Evolutionary conservation across 2,113 vertebrate genomes (phyloP).

Genomic region (Sapayoa aenigma): DNA sequence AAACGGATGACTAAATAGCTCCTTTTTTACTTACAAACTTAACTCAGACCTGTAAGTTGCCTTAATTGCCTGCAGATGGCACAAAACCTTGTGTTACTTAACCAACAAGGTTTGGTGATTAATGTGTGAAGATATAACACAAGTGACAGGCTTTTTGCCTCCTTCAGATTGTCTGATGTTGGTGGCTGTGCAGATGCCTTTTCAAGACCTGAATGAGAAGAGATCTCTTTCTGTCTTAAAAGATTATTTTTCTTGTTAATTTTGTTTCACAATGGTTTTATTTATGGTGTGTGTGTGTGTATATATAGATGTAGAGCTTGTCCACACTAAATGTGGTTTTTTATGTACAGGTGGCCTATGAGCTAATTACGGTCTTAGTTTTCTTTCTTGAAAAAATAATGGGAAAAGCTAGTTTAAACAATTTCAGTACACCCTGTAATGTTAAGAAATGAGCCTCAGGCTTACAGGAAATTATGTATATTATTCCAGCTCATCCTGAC

Average conservation of each 20-base stretch:
- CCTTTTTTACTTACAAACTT: not conserved
- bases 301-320: not conserved
- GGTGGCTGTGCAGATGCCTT: not conserved
- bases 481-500: not conserved
- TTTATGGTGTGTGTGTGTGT: fast-evolving
- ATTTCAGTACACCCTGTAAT: not conserved
- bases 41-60: not conserved
- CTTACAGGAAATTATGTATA: not conserved
- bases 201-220: not conserved
- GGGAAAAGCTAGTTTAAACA: not conserved
- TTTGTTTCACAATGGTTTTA: not conserved
- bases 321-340: not conserved
- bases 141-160: not conserved
- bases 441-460: not conserved
- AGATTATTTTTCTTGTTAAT: not conserved
- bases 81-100: not conserved
- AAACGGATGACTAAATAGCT: slow-evolving; percentile 43
- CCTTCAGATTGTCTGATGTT: not conserved
- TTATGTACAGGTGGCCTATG: not conserved
- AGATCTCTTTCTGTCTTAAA: not conserved
- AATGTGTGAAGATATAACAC: not conserved
- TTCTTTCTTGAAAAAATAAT: not conserved
- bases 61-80: slow-evolving; percentile 68
- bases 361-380: not conserved
- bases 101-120: not conserved